A percentile compares a stretch with the other conserved stretches of the same genome.
Evolutionary conservation across 2,113 vertebrate species (phyloP).

Genomic region (Panurus biarmicus): DNA sequence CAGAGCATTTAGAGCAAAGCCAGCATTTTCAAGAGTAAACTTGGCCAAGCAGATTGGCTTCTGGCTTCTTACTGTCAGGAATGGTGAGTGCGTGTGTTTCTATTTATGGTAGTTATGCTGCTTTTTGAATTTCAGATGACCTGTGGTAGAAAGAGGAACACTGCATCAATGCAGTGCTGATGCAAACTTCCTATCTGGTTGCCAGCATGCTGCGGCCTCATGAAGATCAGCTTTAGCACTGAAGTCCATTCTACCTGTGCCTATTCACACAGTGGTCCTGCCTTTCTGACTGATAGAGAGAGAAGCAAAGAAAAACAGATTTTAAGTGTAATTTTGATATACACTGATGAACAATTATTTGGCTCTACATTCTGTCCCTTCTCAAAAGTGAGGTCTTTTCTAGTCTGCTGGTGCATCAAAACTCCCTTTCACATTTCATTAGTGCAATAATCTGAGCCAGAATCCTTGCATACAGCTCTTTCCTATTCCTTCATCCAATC

Average conservation of each 20-base stretch:
- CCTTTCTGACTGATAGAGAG: not conserved
- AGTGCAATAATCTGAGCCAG: not conserved
- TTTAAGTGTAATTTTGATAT: not conserved
- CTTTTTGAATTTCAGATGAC: not conserved
- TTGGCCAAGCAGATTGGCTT: not conserved
- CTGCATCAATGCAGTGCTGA: not conserved
- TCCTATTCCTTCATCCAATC: not conserved
- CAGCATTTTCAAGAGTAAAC: not conserved
- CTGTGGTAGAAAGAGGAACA: not conserved
- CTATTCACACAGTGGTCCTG: rapidly evolving
- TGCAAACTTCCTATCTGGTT: not conserved
- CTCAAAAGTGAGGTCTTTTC: not conserved
- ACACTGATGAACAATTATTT: not conserved
- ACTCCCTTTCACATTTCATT: not conserved
- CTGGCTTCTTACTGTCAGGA: not conserved
- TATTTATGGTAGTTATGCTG: not conserved
- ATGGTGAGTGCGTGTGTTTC: not conserved
- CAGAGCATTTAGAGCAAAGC: not conserved
- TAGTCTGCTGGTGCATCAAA: not conserved
- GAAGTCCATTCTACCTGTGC: not conserved
- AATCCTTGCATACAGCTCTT: not conserved
- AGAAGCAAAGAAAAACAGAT: not conserved
- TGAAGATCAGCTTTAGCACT: not conserved
- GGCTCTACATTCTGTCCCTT: not conserved
- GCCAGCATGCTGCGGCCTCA: not conserved